Evolutionary conservation across 1,140 invertebrate genomes (phyloP).

Genomic region (Araneus ventricosus): DNA sequence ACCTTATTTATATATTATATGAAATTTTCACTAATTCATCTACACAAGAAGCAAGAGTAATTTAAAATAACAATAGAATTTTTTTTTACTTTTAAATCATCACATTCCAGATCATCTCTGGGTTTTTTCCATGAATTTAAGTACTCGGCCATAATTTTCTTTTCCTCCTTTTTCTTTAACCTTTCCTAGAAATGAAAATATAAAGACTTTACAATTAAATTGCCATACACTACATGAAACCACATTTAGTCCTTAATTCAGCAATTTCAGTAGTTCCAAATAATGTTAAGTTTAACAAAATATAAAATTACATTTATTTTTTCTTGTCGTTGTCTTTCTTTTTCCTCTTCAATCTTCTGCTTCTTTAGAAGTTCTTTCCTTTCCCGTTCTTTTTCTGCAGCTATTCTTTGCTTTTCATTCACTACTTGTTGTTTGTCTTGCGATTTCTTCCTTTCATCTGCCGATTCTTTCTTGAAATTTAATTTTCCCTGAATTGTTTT

Average conservation of each 20-base stretch:
- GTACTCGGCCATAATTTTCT: slow-evolving; percentile 83
- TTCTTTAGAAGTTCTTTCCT: slow-evolving; percentile 75
- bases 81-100: slow-evolving; percentile 87
- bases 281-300: too few species aligned
- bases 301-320: slow-evolving; percentile 50
- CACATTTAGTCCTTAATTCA: too few species aligned
- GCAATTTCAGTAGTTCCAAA: too few species aligned
- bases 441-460: slow-evolving; percentile 67
- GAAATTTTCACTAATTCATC: too few species aligned
- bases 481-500: slow-evolving; percentile 76
- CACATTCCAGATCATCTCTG: slow-evolving; percentile 93
- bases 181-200: slow-evolving; percentile 78
- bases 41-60: too few species aligned
- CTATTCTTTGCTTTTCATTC: slow-evolving; percentile 69
- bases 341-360: slow-evolving; percentile 74
- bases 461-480: slow-evolving; percentile 76
- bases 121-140: slow-evolving; percentile 90
- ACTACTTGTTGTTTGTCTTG: slow-evolving; percentile 75
- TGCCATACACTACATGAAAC: too few species aligned
- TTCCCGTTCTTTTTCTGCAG: slow-evolving; percentile 71
- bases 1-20: too few species aligned
- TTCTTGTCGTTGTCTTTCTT: slow-evolving; percentile 75
- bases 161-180: slow-evolving; percentile 82
- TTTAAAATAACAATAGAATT: too few species aligned
- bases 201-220: too few species aligned